phyloP scores from a whole-genome alignment of 1,140 invertebrate species.

The Steinernema khuongi region DNA sequence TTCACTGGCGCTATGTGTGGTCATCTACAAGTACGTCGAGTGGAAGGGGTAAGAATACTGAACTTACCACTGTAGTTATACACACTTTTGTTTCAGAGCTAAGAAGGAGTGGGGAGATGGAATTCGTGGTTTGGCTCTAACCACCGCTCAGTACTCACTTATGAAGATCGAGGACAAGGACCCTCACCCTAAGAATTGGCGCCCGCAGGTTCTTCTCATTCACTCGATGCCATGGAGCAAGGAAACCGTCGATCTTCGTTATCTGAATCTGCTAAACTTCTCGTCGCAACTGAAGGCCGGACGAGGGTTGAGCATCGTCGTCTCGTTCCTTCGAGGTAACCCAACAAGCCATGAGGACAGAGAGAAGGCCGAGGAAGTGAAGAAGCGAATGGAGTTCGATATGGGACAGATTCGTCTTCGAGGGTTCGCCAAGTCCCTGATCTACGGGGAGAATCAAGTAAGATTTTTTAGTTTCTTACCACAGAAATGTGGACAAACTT shows the following conservation, averaged over 20 bases:
- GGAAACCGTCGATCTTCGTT: slow-evolving; percentile 51
- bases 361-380: slow-evolving; percentile 42
- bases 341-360: slow-evolving; percentile 44
- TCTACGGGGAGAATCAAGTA: slow-evolving; percentile 54
- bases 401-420: slow-evolving; percentile 46
- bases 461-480: too few relatives aligned
- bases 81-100: slow-evolving; percentile 66
- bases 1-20: slow-evolving; percentile 85
- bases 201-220: slow-evolving; percentile 52
- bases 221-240: slow-evolving; percentile 56
- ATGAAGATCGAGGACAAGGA: slow-evolving; percentile 58
- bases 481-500: too few relatives aligned
- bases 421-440: slow-evolving; percentile 53
- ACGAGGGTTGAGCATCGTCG: slow-evolving; percentile 79
- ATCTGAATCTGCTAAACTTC: slow-evolving; percentile 53
- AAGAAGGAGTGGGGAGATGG: slow-evolving; percentile 99
- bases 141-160: slow-evolving; percentile 87
- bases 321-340: slow-evolving; percentile 76
- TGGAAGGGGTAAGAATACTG: slow-evolving; percentile 74
- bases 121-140: slow-evolving; percentile 88
- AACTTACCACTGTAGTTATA: slow-evolving; percentile 9
- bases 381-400: slow-evolving; percentile 50
- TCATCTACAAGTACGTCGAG: slow-evolving; percentile 98
- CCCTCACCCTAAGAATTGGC: slow-evolving; percentile 56
- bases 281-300: slow-evolving; percentile 62